phyloP scores from a whole-genome alignment of 2,797 vertebrate species.

The Masticophis lateralis region DNA sequence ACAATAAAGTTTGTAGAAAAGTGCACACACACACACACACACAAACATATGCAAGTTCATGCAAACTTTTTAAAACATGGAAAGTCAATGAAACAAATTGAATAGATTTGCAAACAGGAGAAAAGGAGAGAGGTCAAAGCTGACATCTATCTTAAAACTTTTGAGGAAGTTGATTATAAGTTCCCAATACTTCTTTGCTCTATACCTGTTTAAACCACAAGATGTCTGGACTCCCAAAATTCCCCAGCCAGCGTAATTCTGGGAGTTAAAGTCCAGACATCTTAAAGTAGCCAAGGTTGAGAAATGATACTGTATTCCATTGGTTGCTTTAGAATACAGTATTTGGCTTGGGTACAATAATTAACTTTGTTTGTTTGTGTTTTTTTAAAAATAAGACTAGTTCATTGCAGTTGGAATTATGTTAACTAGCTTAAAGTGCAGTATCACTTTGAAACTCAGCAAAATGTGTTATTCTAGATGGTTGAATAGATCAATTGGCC shows the following conservation, averaged over 20 bases:
- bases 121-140: neutral
- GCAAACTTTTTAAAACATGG: neutral
- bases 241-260: neutral
- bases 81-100: neutral
- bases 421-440: neutral
- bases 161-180: neutral
- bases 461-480: conserved; percentile 14
- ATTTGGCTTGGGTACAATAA: neutral
- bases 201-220: neutral
- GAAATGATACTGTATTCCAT: neutral
- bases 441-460: conserved; percentile 13
- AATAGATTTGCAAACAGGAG: neutral
- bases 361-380: neutral
- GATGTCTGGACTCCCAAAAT: neutral
- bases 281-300: neutral
- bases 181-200: neutral
- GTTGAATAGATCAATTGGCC: conserved; percentile 11
- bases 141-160: neutral
- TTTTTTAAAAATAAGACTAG: neutral
- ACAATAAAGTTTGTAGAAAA: neutral
- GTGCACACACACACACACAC: neutral
- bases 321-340: neutral
- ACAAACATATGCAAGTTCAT: neutral
- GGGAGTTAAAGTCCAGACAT: neutral
- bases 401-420: neutral